A percentile compares a stretch with the other conserved stretches of the same genome.
Evolutionary conservation across 2,797 vertebrate species (phyloP).

Genomic region (Anisognathus igniventris): DNA sequence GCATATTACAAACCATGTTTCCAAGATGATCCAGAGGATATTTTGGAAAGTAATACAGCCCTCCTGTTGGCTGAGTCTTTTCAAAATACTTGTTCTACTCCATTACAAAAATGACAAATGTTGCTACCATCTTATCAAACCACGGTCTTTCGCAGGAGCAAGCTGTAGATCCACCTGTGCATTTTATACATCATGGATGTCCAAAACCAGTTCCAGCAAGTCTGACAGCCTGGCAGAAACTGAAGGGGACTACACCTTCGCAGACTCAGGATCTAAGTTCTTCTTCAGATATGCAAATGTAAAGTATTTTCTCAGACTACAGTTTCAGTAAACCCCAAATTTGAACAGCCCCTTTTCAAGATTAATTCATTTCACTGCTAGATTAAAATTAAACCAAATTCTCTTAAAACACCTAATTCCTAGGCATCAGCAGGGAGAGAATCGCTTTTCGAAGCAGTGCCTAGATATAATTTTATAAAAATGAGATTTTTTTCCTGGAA

Average conservation of each 20-base stretch:
- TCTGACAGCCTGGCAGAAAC: background rate
- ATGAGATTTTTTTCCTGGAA: background rate
- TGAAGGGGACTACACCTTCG: background rate
- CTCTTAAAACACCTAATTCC: background rate
- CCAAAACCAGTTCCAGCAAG: background rate
- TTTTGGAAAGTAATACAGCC: slow-evolving; percentile 20
- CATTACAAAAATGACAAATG: background rate
- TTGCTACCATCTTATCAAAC: background rate
- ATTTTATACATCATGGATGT: background rate
- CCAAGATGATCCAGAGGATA: slow-evolving; percentile 33
- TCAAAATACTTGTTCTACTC: background rate
- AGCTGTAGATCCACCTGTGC: rapidly evolving
- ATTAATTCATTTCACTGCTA: background rate
- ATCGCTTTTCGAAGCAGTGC: background rate
- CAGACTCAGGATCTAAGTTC: background rate
- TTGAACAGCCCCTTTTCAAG: background rate
- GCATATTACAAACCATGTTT: background rate
- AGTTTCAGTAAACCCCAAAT: background rate
- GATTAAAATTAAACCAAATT: background rate
- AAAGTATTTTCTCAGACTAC: background rate
- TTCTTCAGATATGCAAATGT: background rate
- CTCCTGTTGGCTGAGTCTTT: background rate
- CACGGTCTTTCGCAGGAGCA: background rate
- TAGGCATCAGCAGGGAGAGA: background rate
- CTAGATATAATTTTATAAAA: background rate